Percentiles rank a stretch among this genome's conserved stretches.
Conservation (phyloP, 2,888 invertebrate genomes). For the Monoplex corrugatus region DNA sequence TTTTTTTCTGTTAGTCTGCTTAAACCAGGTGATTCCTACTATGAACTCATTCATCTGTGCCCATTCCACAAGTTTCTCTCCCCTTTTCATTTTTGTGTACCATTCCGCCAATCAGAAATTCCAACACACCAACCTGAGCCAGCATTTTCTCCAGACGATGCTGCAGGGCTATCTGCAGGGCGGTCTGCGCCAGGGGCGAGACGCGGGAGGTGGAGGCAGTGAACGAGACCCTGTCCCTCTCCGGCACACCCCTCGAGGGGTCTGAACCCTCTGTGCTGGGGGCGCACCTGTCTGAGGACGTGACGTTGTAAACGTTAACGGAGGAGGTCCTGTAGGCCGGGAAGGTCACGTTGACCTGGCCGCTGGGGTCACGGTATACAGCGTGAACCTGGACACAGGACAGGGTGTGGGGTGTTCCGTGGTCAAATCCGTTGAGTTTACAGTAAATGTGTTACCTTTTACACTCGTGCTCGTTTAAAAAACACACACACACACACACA, state of each 20-base stretch:
- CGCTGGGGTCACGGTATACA: conserved; percentile 47
- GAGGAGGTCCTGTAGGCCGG: not conserved
- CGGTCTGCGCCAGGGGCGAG: not conserved
- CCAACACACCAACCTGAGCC: not conserved
- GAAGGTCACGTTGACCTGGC: conserved; percentile 42
- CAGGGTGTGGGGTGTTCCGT: too few relatives aligned
- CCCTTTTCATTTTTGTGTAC: too few relatives aligned
- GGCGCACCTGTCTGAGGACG: not conserved
- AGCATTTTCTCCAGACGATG: conserved; percentile 25
- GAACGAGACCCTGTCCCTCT: not conserved
- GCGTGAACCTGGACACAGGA: conserved; percentile 40
- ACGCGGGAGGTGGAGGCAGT: not conserved
- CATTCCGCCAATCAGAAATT: too few relatives aligned
- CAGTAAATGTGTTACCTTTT: too few relatives aligned
- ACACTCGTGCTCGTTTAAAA: too few relatives aligned
- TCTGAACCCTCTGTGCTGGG: not conserved
- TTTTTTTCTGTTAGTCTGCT: too few relatives aligned
- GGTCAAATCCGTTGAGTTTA: too few relatives aligned
- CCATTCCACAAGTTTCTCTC: too few relatives aligned
- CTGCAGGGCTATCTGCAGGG: not conserved
- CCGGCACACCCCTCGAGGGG: not conserved
- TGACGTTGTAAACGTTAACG: not conserved
- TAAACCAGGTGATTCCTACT: too few relatives aligned
- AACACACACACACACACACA: too few relatives aligned
- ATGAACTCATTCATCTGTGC: too few relatives aligned